Evolutionary conservation across 2,113 vertebrate genomes (phyloP), one percentile per base, ranked within the genome.

Genomic region (Pan paniscus): DNA sequence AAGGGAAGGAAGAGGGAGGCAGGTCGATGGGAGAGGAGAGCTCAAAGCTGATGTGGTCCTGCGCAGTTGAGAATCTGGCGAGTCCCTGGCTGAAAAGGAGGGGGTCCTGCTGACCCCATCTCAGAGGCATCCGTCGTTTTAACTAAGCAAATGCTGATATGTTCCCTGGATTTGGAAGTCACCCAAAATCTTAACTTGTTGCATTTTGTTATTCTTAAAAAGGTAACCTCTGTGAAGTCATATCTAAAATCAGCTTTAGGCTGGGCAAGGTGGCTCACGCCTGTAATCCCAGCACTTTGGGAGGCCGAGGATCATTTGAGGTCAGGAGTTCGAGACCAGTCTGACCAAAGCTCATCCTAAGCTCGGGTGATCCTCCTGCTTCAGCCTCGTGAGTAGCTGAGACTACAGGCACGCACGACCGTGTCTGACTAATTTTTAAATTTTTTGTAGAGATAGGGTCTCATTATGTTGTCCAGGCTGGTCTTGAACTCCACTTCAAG

Each of bases 181-280:
- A 14, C 38, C 55, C 59, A 70, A 43, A 61, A 48, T 73, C 48
- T 40, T 55, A 67, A 52, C 82, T 11, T 83, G 40, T 72, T 55
- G 16, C 79, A 50, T 38, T 46, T 89, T 86, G 27, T 76, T 64
- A n/a, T 57, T 92, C 18, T 89, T 68, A 38, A 67, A 61, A 87
- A 30, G 16, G 38, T 90, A 68, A 59, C 27, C 43, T 78, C 84
- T 75, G 20, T 32, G 52, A 80, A 76, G 64, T 30, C 57, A 38
- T 30, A 76, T 81, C 27, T 76, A 38, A 88, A 79, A 22, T 20
- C n/a, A 46, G 84, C 48, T 46, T 27, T 17, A 64, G 12, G 27
- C 27, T 30, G 27, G 12, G 27, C 61, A 0, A 0, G 12, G 61
- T 13, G 61, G 61, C 61, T 64, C 61, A 64, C 12, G 0, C 27